Conservation (phyloP, 2,113 vertebrate species). For the Nettapus auritus region DNA sequence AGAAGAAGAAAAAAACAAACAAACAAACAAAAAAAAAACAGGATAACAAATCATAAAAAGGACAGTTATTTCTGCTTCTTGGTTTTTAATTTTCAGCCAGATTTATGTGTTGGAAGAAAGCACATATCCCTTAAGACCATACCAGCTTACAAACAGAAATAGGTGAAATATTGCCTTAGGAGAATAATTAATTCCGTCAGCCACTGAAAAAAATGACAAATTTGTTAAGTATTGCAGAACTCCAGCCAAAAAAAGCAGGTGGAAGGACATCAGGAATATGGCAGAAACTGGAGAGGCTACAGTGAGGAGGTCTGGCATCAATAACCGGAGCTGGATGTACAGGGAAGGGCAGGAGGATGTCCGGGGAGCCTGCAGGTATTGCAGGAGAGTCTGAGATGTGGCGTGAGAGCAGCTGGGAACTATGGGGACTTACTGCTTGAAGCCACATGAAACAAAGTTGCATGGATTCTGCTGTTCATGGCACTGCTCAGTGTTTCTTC, state of each 20-base stretch:
- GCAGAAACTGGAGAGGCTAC: background rate
- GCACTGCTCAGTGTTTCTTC: background rate
- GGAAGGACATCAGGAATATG: background rate
- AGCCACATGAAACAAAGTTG: background rate
- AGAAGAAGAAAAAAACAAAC: no score
- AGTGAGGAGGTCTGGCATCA: background rate
- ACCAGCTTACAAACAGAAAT: background rate
- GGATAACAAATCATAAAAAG: conserved; percentile 6
- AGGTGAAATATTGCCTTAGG: conserved; percentile 26
- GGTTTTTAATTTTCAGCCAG: conserved; percentile 10
- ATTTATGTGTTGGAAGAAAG: conserved; percentile 10
- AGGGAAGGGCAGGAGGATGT: background rate
- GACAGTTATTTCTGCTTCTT: background rate
- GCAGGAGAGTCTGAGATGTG: rapidly evolving
- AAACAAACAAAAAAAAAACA: no score
- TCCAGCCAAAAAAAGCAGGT: background rate
- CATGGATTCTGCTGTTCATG: background rate
- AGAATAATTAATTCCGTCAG: conserved; percentile 40
- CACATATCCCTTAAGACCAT: background rate
- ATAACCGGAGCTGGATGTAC: background rate
- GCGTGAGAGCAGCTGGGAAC: background rate
- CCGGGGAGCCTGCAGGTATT: background rate
- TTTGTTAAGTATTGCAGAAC: background rate
- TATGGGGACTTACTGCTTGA: background rate
- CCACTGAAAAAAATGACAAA: background rate